Base-by-base conservation (phyloP, 2,888 invertebrate species). In the Hypena proboscidalis region DNA sequence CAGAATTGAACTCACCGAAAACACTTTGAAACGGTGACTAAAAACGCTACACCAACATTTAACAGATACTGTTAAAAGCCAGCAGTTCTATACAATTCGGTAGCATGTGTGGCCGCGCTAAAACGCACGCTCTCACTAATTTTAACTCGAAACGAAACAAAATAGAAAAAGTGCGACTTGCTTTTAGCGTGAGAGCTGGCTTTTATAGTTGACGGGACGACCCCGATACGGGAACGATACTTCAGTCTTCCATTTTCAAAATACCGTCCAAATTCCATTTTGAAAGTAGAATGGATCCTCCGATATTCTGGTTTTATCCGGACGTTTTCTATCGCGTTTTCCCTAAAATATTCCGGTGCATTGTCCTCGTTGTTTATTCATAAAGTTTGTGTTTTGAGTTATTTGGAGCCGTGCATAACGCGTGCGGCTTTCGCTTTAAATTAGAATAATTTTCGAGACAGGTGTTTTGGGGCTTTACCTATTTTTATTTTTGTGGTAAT, bases 131-230 rank as follows among this genome's bases (percentile, higher is more conserved):
- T 37, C 52, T 45, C 65, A 65, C 66, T 70, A 72, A 70, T 73
- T 72, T 65, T 62, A 49, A 58, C 64, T 64, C 57, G 49, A 56
- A 65, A 63, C 58, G 60, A 63, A 62, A 67, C 52, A 60, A 70
- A 70, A 68, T 47, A 61, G 61, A 73, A 70, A 71, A 68, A 73
- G 48, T 42, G 48, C 46, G 56, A 62, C 56, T 63, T 68, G 72
- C 73, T 72, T 74, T 79, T 77, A 77, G 70, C 65, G 58, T 52
- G 53, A 54, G 56, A 58, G 45, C 55, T 38, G 6, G 29, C 21
- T 29, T 64, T 71, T 69, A 67, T 21, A 46, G 6, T 0, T 1
- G 4, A 38, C 64, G 60, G 52, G 17, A 48, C 47, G 58, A 9
- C n/a, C 8, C 39, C 61, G 55, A 52, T 29, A 35, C 47, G 40